Evolutionary conservation across 2,888 invertebrate genomes (phyloP).

Genomic region (Aphidius colemani): DNA sequence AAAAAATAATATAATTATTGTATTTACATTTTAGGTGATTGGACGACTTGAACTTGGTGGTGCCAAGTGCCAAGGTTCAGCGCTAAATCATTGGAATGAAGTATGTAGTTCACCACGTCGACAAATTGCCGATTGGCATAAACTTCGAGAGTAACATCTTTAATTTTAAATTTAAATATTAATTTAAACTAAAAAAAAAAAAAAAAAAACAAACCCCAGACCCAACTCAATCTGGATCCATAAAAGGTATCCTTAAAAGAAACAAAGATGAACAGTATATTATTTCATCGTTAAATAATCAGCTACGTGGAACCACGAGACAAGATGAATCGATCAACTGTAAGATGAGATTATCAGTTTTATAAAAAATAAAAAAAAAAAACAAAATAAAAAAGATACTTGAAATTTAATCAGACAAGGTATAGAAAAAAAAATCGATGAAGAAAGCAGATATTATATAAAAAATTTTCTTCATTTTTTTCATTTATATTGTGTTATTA

Average conservation of each 20-base stretch:
- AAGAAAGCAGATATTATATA: too few species aligned
- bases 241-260: constrained; percentile 18
- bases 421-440: not conserved
- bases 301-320: constrained; percentile 20
- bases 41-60: constrained; percentile 93
- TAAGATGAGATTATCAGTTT: constrained; percentile 40
- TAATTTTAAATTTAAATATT: constrained; percentile 11
- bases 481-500: too few species aligned
- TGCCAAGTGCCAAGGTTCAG: constrained; percentile 77
- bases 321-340: not conserved
- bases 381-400: constrained; percentile 1
- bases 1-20: not conserved
- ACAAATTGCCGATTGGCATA: constrained; percentile 99
- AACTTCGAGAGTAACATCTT: constrained; percentile 79
- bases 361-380: constrained; percentile 35
- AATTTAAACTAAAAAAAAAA: constrained; percentile 15
- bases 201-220: constrained; percentile 13
- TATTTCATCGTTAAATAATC: constrained; percentile 25
- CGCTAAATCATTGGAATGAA: constrained; percentile 95
- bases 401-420: not conserved
- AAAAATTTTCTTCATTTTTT: too few species aligned
- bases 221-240: constrained; percentile 33
- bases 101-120: constrained; percentile 95
- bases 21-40: constrained; percentile 73
- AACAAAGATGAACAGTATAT: constrained; percentile 16